A percentile compares a stretch with the other conserved stretches of the same genome.
Conservation (phyloP, 2,797 vertebrate genomes). For the Anabas testudineus region DNA sequence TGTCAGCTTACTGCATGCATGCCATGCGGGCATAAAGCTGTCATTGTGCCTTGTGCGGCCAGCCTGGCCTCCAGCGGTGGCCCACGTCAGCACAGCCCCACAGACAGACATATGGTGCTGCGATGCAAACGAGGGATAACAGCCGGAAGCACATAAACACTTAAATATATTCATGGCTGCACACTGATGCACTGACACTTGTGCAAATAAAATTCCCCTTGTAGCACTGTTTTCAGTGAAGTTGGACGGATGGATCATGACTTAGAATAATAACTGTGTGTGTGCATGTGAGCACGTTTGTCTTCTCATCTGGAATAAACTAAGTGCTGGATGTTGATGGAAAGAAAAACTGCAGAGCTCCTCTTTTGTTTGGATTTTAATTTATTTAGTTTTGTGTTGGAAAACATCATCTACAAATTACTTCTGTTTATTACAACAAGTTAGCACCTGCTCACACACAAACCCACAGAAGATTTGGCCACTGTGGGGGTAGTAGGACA, state of each 20-base stretch:
- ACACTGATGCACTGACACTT: slow-evolving; percentile 29
- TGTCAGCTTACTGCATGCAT: slow-evolving; percentile 37
- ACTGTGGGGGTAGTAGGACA: not conserved
- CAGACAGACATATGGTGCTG: slow-evolving; percentile 71
- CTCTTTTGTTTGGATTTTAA: not conserved
- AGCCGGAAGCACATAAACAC: slow-evolving; percentile 44
- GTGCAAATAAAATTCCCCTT: slow-evolving; percentile 31
- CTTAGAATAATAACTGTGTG: slow-evolving; percentile 34
- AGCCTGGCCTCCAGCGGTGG: slow-evolving; percentile 62
- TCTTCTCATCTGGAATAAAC: slow-evolving; percentile 43
- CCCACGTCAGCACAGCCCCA: slow-evolving; percentile 59
- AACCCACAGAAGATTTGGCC: slow-evolving; percentile 18
- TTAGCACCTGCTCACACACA: slow-evolving; percentile 6
- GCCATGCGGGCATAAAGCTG: slow-evolving; percentile 66
- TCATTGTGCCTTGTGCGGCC: slow-evolving; percentile 63
- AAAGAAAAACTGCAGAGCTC: slow-evolving; percentile 1
- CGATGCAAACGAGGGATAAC: slow-evolving; percentile 61
- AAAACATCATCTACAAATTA: slow-evolving; percentile 18
- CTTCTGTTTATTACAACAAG: slow-evolving; percentile 31
- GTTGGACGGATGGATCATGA: slow-evolving; percentile 43
- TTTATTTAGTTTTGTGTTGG: slow-evolving; percentile 12
- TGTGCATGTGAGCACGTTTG: slow-evolving; percentile 18
- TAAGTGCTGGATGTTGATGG: slow-evolving; percentile 18
- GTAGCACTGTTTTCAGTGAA: slow-evolving; percentile 36
- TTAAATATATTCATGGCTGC: slow-evolving; percentile 17